Evolutionary conservation across 2,113 vertebrate genomes (phyloP), one percentile per base, ranked within the genome.

Genomic region (Anseranas semipalmata): DNA sequence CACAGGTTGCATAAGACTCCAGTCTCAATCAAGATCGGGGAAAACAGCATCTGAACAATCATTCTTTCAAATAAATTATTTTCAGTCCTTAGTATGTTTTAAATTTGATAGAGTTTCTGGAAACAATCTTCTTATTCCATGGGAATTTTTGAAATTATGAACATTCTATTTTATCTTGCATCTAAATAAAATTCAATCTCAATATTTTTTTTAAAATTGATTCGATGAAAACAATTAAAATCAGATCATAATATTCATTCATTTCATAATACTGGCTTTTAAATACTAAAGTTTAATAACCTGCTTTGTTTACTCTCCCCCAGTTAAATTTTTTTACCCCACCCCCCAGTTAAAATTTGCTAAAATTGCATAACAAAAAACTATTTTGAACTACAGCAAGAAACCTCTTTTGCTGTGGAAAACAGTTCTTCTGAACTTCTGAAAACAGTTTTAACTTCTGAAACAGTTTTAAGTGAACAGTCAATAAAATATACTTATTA

Each of bases 271-370:
- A 53, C 4, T 24, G 12, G 35, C 17, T 66, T 62, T 80, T 15
- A 27, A 72, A 48, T 21, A 8, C 18, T 63, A 12, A 7, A 37
- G 2, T 63, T 50, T 50, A 75, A 27, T 63, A 79, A 32, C 3
- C 39, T 63, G 24, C 1, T 3, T 67, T 71, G 10, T 37, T n/a
- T n/a, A n/a, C n/a, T n/a, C n/a, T n/a, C n/a, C n/a, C n/a, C n/a
- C n/a, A n/a, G n/a, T n/a, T n/a, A n/a, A n/a, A n/a, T n/a, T n/a
- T n/a, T n/a, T n/a, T n/a, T n/a, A n/a, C n/a, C 18, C 45, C 8
- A 3, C 45, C 4, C 2, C 2, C 0, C 4, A 15, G 20, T 14
- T 19, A 33, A 8, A 24, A 10, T 71, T 73, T 92, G 50, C 14
- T 76, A 75, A 65, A 73, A 25, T 11, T 66, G 6, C 82, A 50